Base-by-base conservation (phyloP, 2,888 invertebrate genomes). In the Smittia sp. region DNA sequence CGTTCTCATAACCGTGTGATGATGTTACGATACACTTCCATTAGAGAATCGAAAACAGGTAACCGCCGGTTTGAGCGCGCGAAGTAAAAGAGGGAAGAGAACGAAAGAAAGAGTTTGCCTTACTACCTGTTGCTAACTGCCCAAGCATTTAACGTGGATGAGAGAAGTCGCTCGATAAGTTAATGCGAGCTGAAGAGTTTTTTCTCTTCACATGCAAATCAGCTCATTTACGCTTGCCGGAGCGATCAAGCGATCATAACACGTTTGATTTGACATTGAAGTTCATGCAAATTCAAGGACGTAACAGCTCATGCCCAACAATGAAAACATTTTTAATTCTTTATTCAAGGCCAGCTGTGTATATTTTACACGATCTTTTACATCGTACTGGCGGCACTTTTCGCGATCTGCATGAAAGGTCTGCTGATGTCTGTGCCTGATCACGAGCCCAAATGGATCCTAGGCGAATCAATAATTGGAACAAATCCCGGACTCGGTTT, bases 311-410 rank as follows among this genome's bases (percentile, higher is more conserved):
- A n/a, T n/a, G n/a, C n/a, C n/a, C n/a, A n/a, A n/a, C n/a, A n/a
- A n/a, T n/a, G n/a, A n/a, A n/a, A n/a, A n/a, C n/a, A n/a, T n/a
- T n/a, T n/a, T n/a, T n/a, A n/a, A n/a, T n/a, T n/a, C n/a, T 78
- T 77, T 79, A 77, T 78, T 74, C 87, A 89, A 96, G 96, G 87
- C 75, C 90, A 93, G 80, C 87, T 96, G 75, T 79, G 91, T 22
- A 76, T 90, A 0, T 98, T 98, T 85, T 98, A 98, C 85, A 76
- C 87, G 62, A 86, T 94, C 76, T 98, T 97, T 86, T 98, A 96
- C 84, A 85, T 88, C 66, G 87, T 89, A 74, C 85, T 98, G 80
- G 91, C 91, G 15, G 88, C 90, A 6, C 84, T 98, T 79, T 97
- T 96, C 82, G 87, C 91, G 0, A 87, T 93, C 70, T 95, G 96